phyloP scores from a whole-genome alignment of 2,797 vertebrate genomes.

The Columba guinea region DNA sequence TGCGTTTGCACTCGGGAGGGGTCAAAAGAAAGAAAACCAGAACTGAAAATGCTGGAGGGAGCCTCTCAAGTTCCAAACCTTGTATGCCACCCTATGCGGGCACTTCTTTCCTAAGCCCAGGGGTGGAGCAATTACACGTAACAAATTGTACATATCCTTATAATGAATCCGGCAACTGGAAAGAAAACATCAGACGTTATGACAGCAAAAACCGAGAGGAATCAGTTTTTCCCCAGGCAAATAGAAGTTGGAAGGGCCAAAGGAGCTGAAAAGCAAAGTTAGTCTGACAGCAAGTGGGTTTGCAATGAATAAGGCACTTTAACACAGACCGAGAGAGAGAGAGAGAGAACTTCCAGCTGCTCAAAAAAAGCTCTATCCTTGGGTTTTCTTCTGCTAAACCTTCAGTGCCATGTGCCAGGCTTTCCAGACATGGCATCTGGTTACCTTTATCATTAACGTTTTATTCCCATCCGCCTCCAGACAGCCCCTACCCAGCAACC shows the following conservation, averaged over 20 bases:
- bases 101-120: slow-evolving; percentile 98
- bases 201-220: slow-evolving; percentile 12
- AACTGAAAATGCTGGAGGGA: slow-evolving; percentile 58
- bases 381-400: neutral
- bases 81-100: slow-evolving; percentile 98
- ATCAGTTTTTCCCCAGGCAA: neutral
- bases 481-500: neutral
- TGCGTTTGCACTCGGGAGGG: slow-evolving; percentile 26
- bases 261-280: slow-evolving; percentile 5
- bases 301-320: neutral
- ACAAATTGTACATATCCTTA: slow-evolving; percentile 99
- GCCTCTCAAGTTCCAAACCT: slow-evolving; percentile 90
- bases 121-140: slow-evolving; percentile 94
- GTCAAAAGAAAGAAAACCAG: slow-evolving; percentile 10
- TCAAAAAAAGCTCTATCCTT: neutral
- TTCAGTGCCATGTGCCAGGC: neutral
- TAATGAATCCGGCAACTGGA: slow-evolving; percentile 95
- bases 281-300: neutral
- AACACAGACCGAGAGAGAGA: neutral
- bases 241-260: neutral
- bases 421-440: neutral
- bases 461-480: neutral
- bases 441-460: neutral
- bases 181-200: slow-evolving; percentile 81
- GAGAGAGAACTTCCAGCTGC: neutral